Base-by-base conservation (phyloP, 2,797 vertebrate genomes). In the Spinibarbus caldwelli region DNA sequence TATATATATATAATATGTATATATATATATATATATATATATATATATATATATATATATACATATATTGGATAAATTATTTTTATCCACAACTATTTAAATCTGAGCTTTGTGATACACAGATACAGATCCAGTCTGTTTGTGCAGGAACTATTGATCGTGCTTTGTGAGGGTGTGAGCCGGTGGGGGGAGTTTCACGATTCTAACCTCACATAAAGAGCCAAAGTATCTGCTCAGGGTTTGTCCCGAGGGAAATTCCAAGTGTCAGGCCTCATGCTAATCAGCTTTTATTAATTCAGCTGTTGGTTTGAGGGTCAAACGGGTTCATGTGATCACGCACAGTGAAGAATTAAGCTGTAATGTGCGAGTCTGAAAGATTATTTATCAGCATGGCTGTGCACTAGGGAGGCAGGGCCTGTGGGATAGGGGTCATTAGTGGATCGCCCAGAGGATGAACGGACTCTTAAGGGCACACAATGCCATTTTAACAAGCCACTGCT, bases 271-370 rank as follows among this genome's bases (percentile, higher is more conserved):
- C 83, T 78, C 43, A 43, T 78, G 43, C 84, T 91, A 89, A 90
- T 91, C 87, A 87, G 84, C 79, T 88, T 84, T 83, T 80, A 86
- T 84, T 89, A 88, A 86, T 88, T 89, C 86, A 86, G 85, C 41
- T 67, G 19, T 52, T 85, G 72, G 80, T 80, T 75, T 66, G 76
- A 79, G 85, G 83, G 67, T 75, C 85, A 76, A 78, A 71, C 82
- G 43, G 41, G 75, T 67, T 84, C 72, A 77, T 23, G 45, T 77
- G 73, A 59, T 77, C 79, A 80, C 57, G 34, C 36, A 38, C 79
- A 83, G 70, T 62, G 31, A 81, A 81, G 66, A 73, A 77, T 64
- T 26, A 38, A 77, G 82, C 62, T 41, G 34, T 78, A 57, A 76
- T n/a, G 73, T 64, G 71, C 31, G 36, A 45, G 83, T 62, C 68